phyloP scores from a whole-genome alignment of 2,888 invertebrate species.

The Lasius fuliginosus region DNA sequence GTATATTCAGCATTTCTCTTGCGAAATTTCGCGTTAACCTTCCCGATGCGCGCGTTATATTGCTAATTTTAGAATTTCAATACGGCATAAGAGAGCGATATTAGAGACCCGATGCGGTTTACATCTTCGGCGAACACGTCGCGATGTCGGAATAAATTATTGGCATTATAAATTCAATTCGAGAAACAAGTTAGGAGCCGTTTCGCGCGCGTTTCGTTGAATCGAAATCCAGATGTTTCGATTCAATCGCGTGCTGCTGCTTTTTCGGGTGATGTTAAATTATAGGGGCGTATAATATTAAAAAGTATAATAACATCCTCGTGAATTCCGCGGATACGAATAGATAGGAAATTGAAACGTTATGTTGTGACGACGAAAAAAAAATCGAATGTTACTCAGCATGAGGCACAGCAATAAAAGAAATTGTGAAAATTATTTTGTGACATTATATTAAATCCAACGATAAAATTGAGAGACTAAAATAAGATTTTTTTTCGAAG shows the following conservation, averaged over 20 bases:
- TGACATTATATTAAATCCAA: neutral
- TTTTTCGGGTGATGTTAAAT: conserved; percentile 29
- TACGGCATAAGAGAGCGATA: conserved; percentile 10
- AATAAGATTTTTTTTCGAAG: neutral
- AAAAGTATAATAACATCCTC: conserved; percentile 28
- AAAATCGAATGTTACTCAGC: neutral
- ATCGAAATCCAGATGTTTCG: neutral
- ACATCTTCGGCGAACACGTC: neutral
- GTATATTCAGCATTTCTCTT: neutral
- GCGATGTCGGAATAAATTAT: conserved; percentile 41
- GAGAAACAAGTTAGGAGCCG: conserved; percentile 24
- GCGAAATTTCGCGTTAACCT: neutral
- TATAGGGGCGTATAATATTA: neutral
- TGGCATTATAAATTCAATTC: conserved; percentile 44
- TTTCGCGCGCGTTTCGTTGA: neutral
- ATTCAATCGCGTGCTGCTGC: conserved; percentile 11
- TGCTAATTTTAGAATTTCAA: conserved; percentile 48
- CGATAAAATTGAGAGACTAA: neutral
- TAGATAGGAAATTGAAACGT: conserved; percentile 2
- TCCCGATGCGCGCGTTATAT: neutral
- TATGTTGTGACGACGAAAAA: neutral
- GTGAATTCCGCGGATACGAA: neutral
- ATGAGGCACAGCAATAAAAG: neutral
- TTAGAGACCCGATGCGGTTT: conserved; percentile 38
- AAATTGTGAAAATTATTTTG: neutral